A percentile compares a stretch with the other conserved stretches of the same genome.
These are phyloP conservation scores for Mus musculus DNA, from an alignment of 2,113 vertebrate species.

Conservation along the genomic window DNA sequence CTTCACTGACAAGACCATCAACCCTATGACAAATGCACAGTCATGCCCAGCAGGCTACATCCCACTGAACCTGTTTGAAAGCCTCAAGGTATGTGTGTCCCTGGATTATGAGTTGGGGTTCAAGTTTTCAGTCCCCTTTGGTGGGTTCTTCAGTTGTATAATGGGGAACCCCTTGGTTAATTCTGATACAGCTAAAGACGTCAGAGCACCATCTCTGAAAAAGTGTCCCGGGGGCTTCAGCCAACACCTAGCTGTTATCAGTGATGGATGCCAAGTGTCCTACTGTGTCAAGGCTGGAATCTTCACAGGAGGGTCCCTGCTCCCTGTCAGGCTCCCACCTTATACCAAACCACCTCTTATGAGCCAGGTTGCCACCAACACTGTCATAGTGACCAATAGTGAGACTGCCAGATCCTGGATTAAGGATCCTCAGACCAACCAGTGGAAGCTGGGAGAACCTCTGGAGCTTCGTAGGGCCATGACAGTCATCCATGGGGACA, in stretches of 20 bases:
- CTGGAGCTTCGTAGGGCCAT: constrained; percentile 79
- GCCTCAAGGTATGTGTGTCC: constrained; percentile 90
- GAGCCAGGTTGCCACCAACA: constrained; percentile 85
- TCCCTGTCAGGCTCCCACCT: constrained; percentile 89
- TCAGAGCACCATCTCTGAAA: constrained; percentile 74
- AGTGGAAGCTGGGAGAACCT: constrained; percentile 87
- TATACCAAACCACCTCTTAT: constrained; percentile 88
- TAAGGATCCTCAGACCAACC: constrained; percentile 85
- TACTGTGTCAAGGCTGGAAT: constrained; percentile 91
- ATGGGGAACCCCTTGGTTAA: constrained; percentile 88
- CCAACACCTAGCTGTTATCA: constrained; percentile 92
- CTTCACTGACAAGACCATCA: constrained; percentile 86
- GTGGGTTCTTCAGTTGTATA: constrained; percentile 95
- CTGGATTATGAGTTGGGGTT: constrained; percentile 88
- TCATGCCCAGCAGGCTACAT: constrained; percentile 89
- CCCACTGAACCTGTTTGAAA: constrained; percentile 87
- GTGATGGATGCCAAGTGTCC: constrained; percentile 93
- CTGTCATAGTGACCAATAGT: constrained; percentile 88
- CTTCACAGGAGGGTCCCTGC: constrained; percentile 88
- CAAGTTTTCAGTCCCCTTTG: constrained; percentile 89
- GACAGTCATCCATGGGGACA: neutral
- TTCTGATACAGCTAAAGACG: neutral
- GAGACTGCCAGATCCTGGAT: constrained; percentile 90
- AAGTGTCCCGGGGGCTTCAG: constrained; percentile 92
- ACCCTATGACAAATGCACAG: constrained; percentile 90